These are phyloP conservation scores for Uloborus diversus DNA, from an alignment of 1,140 invertebrate genomes.

Conservation along the genomic window DNA sequence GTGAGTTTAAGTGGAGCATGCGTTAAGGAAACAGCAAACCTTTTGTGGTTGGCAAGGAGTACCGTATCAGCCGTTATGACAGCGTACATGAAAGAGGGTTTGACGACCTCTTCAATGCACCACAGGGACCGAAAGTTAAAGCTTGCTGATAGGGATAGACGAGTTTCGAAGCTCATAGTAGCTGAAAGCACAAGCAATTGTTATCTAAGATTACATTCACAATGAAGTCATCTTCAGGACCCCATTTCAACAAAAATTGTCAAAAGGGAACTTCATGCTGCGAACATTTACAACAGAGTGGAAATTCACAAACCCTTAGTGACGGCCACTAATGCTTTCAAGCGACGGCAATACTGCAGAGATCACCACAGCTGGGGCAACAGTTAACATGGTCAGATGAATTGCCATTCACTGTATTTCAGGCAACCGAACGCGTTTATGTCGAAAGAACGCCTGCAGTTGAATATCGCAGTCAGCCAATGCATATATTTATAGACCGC, in stretches of 20 bases:
- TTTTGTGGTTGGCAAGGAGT: slow-evolving; percentile 22
- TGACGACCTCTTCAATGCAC: slow-evolving; percentile 13
- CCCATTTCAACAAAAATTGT: neutral
- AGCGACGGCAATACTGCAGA: too few relatives aligned
- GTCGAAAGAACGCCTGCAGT: too few relatives aligned
- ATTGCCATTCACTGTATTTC: too few relatives aligned
- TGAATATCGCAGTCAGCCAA: too few relatives aligned
- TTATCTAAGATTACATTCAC: neutral
- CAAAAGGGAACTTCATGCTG: neutral
- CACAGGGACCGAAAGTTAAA: slow-evolving; percentile 11
- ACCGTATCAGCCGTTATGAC: slow-evolving; percentile 22
- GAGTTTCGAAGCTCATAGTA: neutral
- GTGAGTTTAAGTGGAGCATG: too few relatives aligned
- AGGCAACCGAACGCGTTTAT: too few relatives aligned
- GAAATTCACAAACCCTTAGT: too few relatives aligned
- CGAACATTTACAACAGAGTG: too few relatives aligned
- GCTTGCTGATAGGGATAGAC: neutral
- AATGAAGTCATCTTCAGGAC: slow-evolving; percentile 1
- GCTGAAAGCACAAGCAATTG: neutral
- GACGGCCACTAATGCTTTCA: too few relatives aligned
- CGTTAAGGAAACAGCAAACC: slow-evolving; percentile 22
- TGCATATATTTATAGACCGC: too few relatives aligned
- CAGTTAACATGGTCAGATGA: too few relatives aligned
- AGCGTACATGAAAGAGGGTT: slow-evolving; percentile 1
- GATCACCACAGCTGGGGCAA: too few relatives aligned